Conservation (phyloP, 2,113 vertebrate species). For the Chionis minor region DNA sequence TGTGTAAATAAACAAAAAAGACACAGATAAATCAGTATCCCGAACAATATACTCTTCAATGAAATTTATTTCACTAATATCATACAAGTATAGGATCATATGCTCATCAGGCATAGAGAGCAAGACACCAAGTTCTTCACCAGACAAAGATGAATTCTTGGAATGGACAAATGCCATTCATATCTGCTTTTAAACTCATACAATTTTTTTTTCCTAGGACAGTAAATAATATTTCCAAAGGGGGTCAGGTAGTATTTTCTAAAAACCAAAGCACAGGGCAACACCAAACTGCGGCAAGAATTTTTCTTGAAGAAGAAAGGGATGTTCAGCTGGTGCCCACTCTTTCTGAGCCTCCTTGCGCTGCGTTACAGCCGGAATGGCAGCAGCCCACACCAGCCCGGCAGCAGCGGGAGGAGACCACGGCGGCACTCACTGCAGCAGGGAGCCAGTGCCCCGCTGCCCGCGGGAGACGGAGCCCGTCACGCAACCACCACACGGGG, state of each 20-base stretch:
- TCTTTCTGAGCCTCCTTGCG: fast-evolving
- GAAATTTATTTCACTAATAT: background rate
- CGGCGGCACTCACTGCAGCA: background rate
- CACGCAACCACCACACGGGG: background rate
- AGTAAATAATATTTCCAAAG: background rate
- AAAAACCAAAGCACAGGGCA: background rate
- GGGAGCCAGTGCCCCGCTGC: background rate
- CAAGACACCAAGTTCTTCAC: background rate
- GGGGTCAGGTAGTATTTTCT: background rate
- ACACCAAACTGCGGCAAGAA: background rate
- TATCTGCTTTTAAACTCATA: background rate
- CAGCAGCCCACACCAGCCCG: background rate
- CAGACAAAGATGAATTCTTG: background rate
- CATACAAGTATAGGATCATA: background rate
- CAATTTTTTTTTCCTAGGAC: background rate
- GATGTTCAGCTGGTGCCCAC: too few species aligned
- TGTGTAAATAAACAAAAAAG: background rate
- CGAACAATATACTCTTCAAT: background rate
- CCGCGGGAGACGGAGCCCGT: fast-evolving
- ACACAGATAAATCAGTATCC: background rate
- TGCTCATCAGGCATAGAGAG: background rate
- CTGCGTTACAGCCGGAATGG: background rate
- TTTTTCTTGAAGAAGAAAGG: background rate
- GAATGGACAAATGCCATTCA: background rate
- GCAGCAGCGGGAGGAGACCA: background rate